Evolutionary conservation across 1,140 invertebrate species (phyloP), one percentile per base, ranked within the genome.

Genomic region (Ptiloglossa arizonensis): DNA sequence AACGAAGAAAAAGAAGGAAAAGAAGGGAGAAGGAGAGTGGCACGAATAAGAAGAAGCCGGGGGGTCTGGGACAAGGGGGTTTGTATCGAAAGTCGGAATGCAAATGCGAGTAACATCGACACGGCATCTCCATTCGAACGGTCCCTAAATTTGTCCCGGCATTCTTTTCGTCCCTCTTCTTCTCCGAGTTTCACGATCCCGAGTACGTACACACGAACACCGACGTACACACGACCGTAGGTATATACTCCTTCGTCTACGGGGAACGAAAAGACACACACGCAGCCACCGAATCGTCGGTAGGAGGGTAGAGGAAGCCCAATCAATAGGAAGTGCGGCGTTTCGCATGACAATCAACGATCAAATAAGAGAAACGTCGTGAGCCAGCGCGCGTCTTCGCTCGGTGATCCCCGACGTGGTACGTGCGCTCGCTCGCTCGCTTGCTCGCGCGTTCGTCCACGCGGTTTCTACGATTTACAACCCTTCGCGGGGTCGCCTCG

Each of bases 261-360:
- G 38, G n/a, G n/a, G 66, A 81, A 71, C 80, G 68, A 73, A 54
- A 86, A 80, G 81, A 79, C 81, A 86, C 69, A 85, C 83, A 56
- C 73, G 81, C 69, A 57, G 56, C 48, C 22, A 24, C 50, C 66
- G 77, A 52, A 80, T 46, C 57, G 67, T 62, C n/a, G 60, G 74
- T 52, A 48, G 67, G 56, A 68, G 52, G 71, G 41, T 46, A n/a
- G 54, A 78, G 73, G 68, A 73, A 83, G 80, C 69, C 60, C 86
- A 87, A 82, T 88, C 83, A 85, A 89, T 90, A 88, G 87, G 88
- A 89, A 87, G 89, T 89, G 88, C 83, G 87, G 87, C 85, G 82
- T 87, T 86, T 90, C 83, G 86, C 89, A 91, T 91, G 90, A 87
- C 82, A 87, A 87, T 87, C 85, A 87, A 86, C 86, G 85, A 87